Percentiles rank a stretch among this genome's conserved stretches.
phyloP scores from a whole-genome alignment of 1,140 invertebrate species.

The Hesperophylax magnus region DNA sequence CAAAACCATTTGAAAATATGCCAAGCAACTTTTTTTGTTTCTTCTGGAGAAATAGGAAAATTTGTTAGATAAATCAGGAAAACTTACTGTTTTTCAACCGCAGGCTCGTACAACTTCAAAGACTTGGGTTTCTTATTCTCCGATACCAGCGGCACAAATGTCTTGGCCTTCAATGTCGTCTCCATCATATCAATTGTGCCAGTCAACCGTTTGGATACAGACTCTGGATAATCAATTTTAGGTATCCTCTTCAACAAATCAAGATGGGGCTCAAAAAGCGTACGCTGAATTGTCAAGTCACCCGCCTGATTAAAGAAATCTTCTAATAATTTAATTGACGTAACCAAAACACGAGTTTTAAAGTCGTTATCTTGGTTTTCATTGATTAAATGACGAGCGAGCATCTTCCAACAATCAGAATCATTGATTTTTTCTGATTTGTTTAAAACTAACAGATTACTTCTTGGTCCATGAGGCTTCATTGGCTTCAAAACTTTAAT shows the following conservation, averaged over 20 bases:
- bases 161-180: slow-evolving; percentile 68
- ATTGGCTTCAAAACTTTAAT: slow-evolving; percentile 78
- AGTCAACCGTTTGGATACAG: slow-evolving; percentile 68
- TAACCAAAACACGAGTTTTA: slow-evolving; percentile 73
- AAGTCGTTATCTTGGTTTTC: slow-evolving; percentile 73
- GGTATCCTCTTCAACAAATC: slow-evolving; percentile 67
- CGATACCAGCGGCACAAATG: slow-evolving; percentile 66
- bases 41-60: too few relatives aligned
- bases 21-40: background rate
- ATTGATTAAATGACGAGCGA: slow-evolving; percentile 69
- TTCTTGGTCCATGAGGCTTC: slow-evolving; percentile 68
- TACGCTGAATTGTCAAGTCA: slow-evolving; percentile 70
- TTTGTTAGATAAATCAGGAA: too few relatives aligned
- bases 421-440: slow-evolving; percentile 62
- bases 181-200: slow-evolving; percentile 68
- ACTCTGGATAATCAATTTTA: slow-evolving; percentile 75
- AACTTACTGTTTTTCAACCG: slow-evolving; percentile 84
- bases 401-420: slow-evolving; percentile 63
- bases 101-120: slow-evolving; percentile 87
- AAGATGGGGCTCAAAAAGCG: slow-evolving; percentile 66
- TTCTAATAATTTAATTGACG: slow-evolving; percentile 70
- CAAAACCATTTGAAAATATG: background rate
- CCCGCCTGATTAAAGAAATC: slow-evolving; percentile 72
- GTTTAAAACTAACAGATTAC: slow-evolving; percentile 72
- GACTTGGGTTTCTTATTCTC: slow-evolving; percentile 83